phyloP scores from a whole-genome alignment of 2,888 invertebrate genomes.

The Serrognathus titanus region DNA sequence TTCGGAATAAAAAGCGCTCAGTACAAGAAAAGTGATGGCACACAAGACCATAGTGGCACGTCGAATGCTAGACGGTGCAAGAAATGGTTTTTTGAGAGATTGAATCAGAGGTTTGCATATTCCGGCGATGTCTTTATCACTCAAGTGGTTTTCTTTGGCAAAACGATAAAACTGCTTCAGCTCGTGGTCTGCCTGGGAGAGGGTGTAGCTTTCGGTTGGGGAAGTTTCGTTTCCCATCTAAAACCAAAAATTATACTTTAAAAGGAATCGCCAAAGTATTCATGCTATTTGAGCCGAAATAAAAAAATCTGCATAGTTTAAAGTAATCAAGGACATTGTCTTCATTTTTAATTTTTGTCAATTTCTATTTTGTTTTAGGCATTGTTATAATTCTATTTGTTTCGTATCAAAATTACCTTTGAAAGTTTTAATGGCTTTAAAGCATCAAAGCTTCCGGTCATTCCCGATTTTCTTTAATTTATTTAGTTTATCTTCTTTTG shows the following conservation, averaged over 20 bases:
- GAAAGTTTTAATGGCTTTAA: no score
- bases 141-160: slow-evolving; percentile 65
- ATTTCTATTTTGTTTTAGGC: no score
- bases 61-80: background rate
- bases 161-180: slow-evolving; percentile 61
- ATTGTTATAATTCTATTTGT: no score
- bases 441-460: no score
- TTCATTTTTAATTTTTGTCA: no score
- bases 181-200: slow-evolving; percentile 54
- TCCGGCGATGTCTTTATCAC: slow-evolving; percentile 64
- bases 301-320: no score
- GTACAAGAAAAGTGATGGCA: slow-evolving; percentile 54
- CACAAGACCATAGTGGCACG: slow-evolving; percentile 36
- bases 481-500: no score
- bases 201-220: slow-evolving; percentile 3
- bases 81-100: slow-evolving; percentile 52
- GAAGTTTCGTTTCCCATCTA: slow-evolving; percentile 13
- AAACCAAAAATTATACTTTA: background rate
- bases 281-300: no score
- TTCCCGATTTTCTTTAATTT: no score
- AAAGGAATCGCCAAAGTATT: background rate
- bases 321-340: no score
- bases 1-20: slow-evolving; percentile 61
- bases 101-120: slow-evolving; percentile 63
- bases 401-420: no score